Evolutionary conservation across 2,113 vertebrate genomes (phyloP), one percentile per base, ranked within the genome.

Genomic region (Machaerirhynchus nigripectus): DNA sequence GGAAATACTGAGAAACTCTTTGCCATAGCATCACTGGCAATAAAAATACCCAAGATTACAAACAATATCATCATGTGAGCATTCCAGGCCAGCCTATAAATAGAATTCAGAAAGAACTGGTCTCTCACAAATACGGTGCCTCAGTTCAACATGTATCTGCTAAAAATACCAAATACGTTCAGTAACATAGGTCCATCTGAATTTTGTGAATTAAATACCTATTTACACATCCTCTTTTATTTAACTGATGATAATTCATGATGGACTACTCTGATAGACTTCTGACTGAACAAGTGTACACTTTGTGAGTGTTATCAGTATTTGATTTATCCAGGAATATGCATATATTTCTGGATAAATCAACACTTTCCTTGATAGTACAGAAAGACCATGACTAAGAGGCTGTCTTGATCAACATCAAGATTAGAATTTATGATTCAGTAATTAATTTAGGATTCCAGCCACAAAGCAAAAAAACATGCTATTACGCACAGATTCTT

Each of bases 21-120:
- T 78, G 77, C 94, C 74, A 85, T 56, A 89, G 92, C 87, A 92
- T 68, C 10, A 3, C 65, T 69, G 84, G 91, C 42, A 89, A 91
- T 87, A 87, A 73, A 97, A 97, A 96, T 68, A 97, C 93, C 39
- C 44, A 88, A 76, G 76, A 94, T 44, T 82, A 94, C 92, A 95
- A 95, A 98, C 86, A 95, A 18, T 88, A 95, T 79, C 31, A 89
- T 74, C 35, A 35, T 63, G 52, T 90, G 93, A 87, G 42, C 90
- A 89, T 95, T 97, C 94, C 82, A 96, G 85, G 84, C 73, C 28
- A 23, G 89, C 15, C 83, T 96, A 97, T 53, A 95, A 95, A 92
- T 93, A 96, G 60, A 92, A 73, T 50, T 90, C 75, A 89, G 93
- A 93, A 91, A 89, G 82, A 95, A 88, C 84, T 63, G 76, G 85